A percentile compares a stretch with the other conserved stretches of the same genome.
Evolutionary conservation across 2,888 invertebrate genomes (phyloP).

Genomic region (Corythucha ciliata): DNA sequence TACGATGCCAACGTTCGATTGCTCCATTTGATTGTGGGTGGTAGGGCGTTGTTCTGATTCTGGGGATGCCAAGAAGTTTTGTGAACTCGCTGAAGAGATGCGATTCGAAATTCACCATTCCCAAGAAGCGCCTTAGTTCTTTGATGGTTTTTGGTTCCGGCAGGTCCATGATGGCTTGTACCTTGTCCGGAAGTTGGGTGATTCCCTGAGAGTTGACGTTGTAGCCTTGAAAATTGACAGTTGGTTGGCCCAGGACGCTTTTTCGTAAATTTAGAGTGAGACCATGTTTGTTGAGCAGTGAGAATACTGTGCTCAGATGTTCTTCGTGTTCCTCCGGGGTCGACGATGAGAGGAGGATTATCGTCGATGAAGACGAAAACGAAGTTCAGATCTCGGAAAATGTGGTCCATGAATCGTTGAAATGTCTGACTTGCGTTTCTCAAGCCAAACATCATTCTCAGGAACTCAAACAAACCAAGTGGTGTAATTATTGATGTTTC

Average conservation of each 20-base stretch:
- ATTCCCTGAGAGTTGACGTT: slow-evolving; percentile 34
- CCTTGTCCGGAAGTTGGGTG: slow-evolving; percentile 33
- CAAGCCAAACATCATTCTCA: slow-evolving; percentile 32
- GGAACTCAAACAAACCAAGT: slow-evolving; percentile 39
- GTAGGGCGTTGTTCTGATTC: no score
- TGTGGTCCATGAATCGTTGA: slow-evolving; percentile 33
- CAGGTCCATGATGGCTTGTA: slow-evolving; percentile 1
- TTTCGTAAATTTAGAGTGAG: slow-evolving; percentile 38
- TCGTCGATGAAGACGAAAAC: slow-evolving; percentile 37
- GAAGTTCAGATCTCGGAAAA: slow-evolving; percentile 20
- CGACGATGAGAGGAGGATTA: slow-evolving; percentile 34
- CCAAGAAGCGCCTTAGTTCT: slow-evolving; percentile 18
- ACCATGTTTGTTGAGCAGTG: slow-evolving; percentile 33
- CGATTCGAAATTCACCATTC: slow-evolving; percentile 22
- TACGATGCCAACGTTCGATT: slow-evolving; percentile 41
- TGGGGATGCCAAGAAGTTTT: no score
- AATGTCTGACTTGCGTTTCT: slow-evolving; percentile 33
- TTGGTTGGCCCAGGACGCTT: slow-evolving; percentile 35
- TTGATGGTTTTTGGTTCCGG: slow-evolving; percentile 1
- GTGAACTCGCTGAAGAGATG: no score
- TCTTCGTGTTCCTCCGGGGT: slow-evolving; percentile 29
- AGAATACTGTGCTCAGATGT: slow-evolving; percentile 27
- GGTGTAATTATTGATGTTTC: slow-evolving; percentile 36
- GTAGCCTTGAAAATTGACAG: slow-evolving; percentile 37
- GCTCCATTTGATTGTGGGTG: slow-evolving; percentile 42